Percentiles rank a stretch among this genome's conserved stretches.
phyloP scores from a whole-genome alignment of 2,888 invertebrate species.

The Ectemnius cavifrons region DNA sequence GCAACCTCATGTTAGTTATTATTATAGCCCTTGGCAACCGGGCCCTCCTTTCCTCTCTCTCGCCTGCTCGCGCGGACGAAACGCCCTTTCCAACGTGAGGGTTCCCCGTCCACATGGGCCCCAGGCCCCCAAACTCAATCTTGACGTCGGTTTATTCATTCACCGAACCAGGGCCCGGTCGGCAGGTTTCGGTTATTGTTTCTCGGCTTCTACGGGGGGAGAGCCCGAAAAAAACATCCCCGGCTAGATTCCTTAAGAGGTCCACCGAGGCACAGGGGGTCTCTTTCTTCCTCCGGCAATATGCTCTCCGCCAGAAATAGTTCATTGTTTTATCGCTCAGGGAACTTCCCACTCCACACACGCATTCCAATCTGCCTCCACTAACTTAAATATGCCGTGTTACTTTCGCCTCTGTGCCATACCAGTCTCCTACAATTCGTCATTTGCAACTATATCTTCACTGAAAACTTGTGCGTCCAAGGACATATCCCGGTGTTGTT shows the following conservation, averaged over 20 bases:
- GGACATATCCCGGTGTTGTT: no score
- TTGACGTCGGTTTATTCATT: constrained; percentile 62
- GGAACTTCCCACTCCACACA: background rate
- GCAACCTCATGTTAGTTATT: constrained; percentile 71
- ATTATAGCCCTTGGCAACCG: constrained; percentile 70
- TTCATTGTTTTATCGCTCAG: constrained; percentile 25
- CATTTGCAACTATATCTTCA: no score
- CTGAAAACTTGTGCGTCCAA: no score
- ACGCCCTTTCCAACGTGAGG: constrained; percentile 51
- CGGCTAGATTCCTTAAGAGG: constrained; percentile 16
- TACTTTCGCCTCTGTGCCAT: no score
- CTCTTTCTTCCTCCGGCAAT: constrained; percentile 44
- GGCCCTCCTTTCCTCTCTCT: constrained; percentile 38
- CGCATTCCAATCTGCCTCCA: no score
- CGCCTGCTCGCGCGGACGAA: constrained; percentile 44
- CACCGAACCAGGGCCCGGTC: constrained; percentile 47
- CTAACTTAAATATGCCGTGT: no score
- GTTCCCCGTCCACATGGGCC: constrained; percentile 53
- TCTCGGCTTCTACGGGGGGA: constrained; percentile 47
- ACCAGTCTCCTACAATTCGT: no score
- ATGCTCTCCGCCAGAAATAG: constrained; percentile 11
- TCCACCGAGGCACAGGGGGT: constrained; percentile 23
- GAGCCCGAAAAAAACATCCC: constrained; percentile 25
- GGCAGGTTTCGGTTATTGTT: constrained; percentile 60
- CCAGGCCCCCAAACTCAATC: constrained; percentile 53